Conservation (phyloP, 1,140 invertebrate genomes). For the Maniola jurtina region DNA sequence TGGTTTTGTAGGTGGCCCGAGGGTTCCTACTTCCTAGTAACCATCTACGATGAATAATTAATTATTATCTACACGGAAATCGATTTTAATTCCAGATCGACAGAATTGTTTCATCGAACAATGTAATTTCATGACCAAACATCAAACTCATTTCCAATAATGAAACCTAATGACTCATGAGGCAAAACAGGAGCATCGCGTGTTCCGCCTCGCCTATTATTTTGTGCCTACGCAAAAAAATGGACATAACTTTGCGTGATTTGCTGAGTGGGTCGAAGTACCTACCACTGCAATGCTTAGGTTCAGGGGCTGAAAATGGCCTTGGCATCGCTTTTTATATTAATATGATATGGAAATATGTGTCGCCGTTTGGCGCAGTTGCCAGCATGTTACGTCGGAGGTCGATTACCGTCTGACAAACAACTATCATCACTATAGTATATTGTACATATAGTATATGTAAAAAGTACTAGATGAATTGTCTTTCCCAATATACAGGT, state of each 20-base stretch:
- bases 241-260: constrained; percentile 25
- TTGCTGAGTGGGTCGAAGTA: constrained; percentile 4
- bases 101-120: neutral
- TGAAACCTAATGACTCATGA: constrained; percentile 25
- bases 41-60: neutral
- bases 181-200: constrained; percentile 27
- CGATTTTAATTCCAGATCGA: neutral
- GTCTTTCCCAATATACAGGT: too few relatives aligned
- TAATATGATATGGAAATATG: neutral
- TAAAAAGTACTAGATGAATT: too few relatives aligned
- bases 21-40: neutral
- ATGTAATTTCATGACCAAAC: constrained; percentile 15
- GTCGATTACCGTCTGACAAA: neutral
- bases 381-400: neutral
- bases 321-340: neutral
- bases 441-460: too few relatives aligned
- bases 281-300: constrained; percentile 1
- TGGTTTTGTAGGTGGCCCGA: too few relatives aligned
- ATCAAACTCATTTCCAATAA: constrained; percentile 25
- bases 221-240: constrained; percentile 28
- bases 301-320: neutral
- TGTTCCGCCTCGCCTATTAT: constrained; percentile 21
- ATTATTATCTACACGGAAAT: neutral
- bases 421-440: too few relatives aligned
- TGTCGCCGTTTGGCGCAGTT: constrained; percentile 1